Evolutionary conservation across 2,797 vertebrate genomes (phyloP).

Genomic region (Uromys caudimaculatus): DNA sequence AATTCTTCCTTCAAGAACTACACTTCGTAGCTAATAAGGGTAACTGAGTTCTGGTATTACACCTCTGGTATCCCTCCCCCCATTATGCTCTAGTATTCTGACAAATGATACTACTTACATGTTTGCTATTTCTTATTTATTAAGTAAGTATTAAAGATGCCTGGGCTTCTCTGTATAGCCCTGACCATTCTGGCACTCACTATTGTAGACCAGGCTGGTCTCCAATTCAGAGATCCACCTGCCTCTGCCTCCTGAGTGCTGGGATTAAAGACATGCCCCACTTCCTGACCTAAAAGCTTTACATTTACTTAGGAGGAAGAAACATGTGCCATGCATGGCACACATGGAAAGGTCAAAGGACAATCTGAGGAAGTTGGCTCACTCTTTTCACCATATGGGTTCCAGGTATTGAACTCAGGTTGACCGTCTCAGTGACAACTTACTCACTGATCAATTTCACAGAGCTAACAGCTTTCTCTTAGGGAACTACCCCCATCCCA

Average conservation of each 20-base stretch:
- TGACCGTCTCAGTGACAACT: not conserved
- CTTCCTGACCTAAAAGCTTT: not conserved
- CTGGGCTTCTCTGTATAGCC: not conserved
- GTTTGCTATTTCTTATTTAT: not conserved
- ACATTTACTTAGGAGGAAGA: no score
- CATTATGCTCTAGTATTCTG: not conserved
- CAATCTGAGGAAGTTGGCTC: not conserved
- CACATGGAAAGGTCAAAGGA: not conserved
- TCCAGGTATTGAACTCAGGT: not conserved
- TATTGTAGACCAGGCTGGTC: not conserved
- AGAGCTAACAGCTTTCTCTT: not conserved
- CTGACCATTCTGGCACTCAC: not conserved
- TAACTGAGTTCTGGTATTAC: not conserved
- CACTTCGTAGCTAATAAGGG: not conserved
- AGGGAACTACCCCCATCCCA: not conserved
- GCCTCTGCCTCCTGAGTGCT: not conserved
- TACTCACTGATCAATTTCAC: not conserved
- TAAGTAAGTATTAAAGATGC: not conserved
- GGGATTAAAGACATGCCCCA: not conserved
- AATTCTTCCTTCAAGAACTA: not conserved
- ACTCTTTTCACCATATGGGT: not conserved
- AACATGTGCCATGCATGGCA: not conserved
- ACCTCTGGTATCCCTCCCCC: not conserved
- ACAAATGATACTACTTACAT: not conserved
- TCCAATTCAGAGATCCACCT: not conserved